Evolutionary conservation across 1,140 invertebrate species (phyloP).

Genomic region (Micrasema minimum): DNA sequence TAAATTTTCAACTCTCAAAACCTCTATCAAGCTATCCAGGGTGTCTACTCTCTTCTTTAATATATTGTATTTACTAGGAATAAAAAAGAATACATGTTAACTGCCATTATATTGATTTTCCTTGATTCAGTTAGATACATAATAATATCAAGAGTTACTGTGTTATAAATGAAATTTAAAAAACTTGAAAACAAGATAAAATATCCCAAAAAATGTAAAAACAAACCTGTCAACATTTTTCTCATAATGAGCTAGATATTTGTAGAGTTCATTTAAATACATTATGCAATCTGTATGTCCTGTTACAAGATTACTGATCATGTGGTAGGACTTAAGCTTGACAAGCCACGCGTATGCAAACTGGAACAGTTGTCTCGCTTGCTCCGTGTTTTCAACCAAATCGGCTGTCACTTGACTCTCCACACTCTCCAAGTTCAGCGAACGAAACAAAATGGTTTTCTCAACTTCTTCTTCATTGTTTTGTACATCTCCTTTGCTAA

Average conservation of each 20-base stretch:
- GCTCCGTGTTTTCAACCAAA: slow-evolving; percentile 11
- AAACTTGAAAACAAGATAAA: too few relatives aligned
- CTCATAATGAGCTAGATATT: slow-evolving; percentile 27
- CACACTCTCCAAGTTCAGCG: slow-evolving; percentile 25
- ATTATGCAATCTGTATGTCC: slow-evolving; percentile 27
- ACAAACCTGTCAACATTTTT: slow-evolving; percentile 21
- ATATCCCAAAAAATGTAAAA: too few relatives aligned
- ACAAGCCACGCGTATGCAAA: slow-evolving; percentile 25
- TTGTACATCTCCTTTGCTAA: slow-evolving; percentile 23
- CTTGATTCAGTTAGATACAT: too few relatives aligned
- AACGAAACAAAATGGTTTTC: slow-evolving; percentile 10
- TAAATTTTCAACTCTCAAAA: neutral
- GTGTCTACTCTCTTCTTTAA: slow-evolving; percentile 25
- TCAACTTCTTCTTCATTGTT: slow-evolving; percentile 12
- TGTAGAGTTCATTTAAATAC: slow-evolving; percentile 24
- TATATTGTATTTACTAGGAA: slow-evolving; percentile 17
- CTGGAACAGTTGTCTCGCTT: slow-evolving; percentile 10
- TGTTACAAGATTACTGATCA: slow-evolving; percentile 19
- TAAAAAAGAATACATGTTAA: too few relatives aligned
- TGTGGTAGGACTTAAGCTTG: slow-evolving; percentile 22
- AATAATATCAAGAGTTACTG: too few relatives aligned
- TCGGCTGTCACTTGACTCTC: slow-evolving; percentile 25
- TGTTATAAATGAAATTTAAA: too few relatives aligned
- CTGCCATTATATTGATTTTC: too few relatives aligned
- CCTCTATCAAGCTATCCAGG: slow-evolving; percentile 3